These are phyloP conservation scores for Colaptes auratus DNA, from an alignment of 2,113 vertebrate species.

Conservation along the genomic window DNA sequence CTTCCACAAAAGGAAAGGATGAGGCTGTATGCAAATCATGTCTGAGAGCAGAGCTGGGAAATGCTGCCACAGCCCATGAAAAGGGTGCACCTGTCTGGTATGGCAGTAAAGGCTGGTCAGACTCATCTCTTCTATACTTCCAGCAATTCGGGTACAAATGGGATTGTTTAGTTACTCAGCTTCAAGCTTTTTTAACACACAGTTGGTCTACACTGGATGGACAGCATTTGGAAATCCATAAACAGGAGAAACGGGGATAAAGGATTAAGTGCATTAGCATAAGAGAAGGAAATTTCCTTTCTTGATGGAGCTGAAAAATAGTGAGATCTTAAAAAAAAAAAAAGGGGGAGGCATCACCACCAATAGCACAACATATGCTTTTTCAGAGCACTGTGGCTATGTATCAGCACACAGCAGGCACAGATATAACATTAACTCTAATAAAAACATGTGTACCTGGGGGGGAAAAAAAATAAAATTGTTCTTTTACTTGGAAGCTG, in stretches of 20 bases:
- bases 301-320: background rate
- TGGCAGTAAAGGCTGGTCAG: background rate
- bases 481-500: background rate
- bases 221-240: background rate
- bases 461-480: background rate
- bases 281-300: background rate
- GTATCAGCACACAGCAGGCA: background rate
- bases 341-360: rapidly evolving
- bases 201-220: rapidly evolving
- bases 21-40: background rate
- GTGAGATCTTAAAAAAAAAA: background rate
- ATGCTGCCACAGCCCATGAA: background rate
- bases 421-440: background rate
- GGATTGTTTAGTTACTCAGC: rapidly evolving
- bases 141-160: background rate
- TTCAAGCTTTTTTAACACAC: rapidly evolving
- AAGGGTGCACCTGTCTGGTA: rapidly evolving
- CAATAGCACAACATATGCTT: rapidly evolving
- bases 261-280: background rate
- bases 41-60: background rate
- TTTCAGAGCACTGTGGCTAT: background rate
- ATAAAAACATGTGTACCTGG: background rate
- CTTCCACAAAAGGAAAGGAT: background rate
- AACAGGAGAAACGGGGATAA: background rate
- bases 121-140: rapidly evolving